Evolutionary conservation across 2,888 invertebrate species (phyloP), one percentile per base, ranked within the genome.

Genomic region (Orchesella flavescens): DNA sequence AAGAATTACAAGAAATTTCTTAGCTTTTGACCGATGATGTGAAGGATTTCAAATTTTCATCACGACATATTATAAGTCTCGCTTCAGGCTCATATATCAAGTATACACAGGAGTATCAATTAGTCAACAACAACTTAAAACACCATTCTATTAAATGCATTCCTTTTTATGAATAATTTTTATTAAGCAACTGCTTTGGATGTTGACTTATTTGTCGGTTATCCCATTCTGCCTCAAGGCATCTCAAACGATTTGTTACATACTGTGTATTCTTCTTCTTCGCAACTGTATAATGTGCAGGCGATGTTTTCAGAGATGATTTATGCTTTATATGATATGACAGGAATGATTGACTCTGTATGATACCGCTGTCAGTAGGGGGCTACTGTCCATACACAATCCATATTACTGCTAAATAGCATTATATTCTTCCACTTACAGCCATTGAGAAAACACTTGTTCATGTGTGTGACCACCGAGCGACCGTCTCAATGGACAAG

Each of bases 281-380:
- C 17, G 15, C n/a, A 59, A 12, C 46, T 53, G 12, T n/a, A 24
- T 23, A 21, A 23, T 65, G 43, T 43, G 49, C 24, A 76, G 34
- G 46, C 43, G 2, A 17, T 17, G 15, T 72, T 19, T 49, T 65
- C 43, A 46, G 43, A 68, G 61, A 83, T 83, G 83, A 83, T 83
- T 83, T 83, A 83, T 83, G 77, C 74, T 63, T 74, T 55, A 55
- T 78, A 61, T 74, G 83, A 83, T 78, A 83, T 78, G 83, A 83
- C 83, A 83, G 83, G 68, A 78, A 83, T 83, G 83, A 83, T 83
- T 83, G 83, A 83, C 83, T 83, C 77, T 78, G 78, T 83, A 83
- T 83, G 83, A 83, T 78, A 83, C 83, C 83, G 83, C 83, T 83
- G 83, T 83, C 83, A 83, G 83, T 83, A 78, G 83, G 83, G 83